A percentile compares a stretch with the other conserved stretches of the same genome.
These are phyloP conservation scores for Drosophila repleta DNA, from an alignment of 1,140 invertebrate species.

Conservation along the genomic window DNA sequence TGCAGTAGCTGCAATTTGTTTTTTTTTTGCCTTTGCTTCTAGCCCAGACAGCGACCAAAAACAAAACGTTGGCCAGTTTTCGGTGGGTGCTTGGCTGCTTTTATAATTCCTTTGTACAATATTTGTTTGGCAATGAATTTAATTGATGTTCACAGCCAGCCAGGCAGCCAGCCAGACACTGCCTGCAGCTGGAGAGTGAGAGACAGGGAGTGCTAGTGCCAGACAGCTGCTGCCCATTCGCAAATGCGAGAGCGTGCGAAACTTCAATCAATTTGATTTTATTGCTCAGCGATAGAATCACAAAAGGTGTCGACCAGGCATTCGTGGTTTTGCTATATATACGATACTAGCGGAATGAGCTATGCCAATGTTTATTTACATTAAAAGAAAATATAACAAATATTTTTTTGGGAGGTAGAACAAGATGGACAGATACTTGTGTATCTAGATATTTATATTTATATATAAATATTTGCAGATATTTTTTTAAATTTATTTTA, in stretches of 20 bases:
- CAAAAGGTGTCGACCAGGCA: conserved; percentile 56
- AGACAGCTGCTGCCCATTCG: conserved; percentile 16
- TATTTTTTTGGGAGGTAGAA: no score
- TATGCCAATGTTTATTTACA: background rate
- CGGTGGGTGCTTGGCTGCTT: conserved; percentile 42
- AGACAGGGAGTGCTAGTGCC: background rate
- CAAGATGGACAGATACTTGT: no score
- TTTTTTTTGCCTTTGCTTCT: conserved; percentile 26
- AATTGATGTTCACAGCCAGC: conserved; percentile 66
- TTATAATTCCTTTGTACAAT: conserved; percentile 73
- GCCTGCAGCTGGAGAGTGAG: background rate
- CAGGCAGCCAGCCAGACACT: background rate
- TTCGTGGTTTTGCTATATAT: conserved; percentile 38
- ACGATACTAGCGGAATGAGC: background rate
- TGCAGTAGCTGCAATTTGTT: conserved; percentile 35
- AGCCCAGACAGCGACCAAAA: conserved; percentile 54
- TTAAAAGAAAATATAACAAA: no score
- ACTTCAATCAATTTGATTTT: conserved; percentile 62
- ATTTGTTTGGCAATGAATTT: conserved; percentile 72
- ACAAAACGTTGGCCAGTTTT: conserved; percentile 37
- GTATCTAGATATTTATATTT: no score
- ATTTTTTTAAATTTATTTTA: no score
- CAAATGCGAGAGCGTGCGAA: conserved; percentile 42
- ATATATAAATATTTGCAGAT: no score
- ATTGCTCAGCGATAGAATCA: conserved; percentile 45